Percentiles rank a stretch among this genome's conserved stretches.
Conservation (phyloP, 2,113 vertebrate species). For the Osmerus mordax region DNA sequence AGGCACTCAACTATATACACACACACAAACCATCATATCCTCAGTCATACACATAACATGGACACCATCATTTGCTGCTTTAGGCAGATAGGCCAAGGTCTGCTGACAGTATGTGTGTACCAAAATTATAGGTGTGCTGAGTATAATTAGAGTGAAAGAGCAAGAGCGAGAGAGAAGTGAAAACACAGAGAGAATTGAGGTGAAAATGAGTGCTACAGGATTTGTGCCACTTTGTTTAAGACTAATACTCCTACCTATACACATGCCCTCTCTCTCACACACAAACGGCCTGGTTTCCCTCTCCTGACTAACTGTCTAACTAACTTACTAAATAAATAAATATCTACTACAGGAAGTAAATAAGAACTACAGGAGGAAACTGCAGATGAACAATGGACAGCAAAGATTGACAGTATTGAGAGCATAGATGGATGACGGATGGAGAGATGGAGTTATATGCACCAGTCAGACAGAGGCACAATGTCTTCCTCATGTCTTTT, state of each 20-base stretch:
- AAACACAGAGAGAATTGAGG: not conserved
- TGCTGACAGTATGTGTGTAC: not conserved
- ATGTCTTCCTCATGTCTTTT: no score
- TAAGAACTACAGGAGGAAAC: no score
- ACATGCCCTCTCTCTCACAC: not conserved
- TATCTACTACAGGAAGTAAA: no score
- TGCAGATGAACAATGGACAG: no score
- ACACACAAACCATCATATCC: slow-evolving; percentile 20
- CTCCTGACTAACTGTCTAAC: not conserved
- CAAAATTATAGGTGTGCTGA: slow-evolving; percentile 3
- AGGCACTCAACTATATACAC: slow-evolving; percentile 25
- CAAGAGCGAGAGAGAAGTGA: not conserved
- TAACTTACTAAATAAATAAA: no score
- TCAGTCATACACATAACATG: slow-evolving; percentile 4
- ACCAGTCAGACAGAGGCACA: no score
- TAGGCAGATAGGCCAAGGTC: not conserved
- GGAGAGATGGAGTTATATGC: no score
- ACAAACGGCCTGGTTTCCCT: not conserved
- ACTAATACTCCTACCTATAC: no score
- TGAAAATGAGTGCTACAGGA: not conserved
- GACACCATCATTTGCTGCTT: not conserved
- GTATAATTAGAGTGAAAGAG: not conserved
- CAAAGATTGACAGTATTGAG: no score
- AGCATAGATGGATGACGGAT: no score
- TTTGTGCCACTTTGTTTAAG: not conserved